Conservation (phyloP, 2,888 invertebrate species). For the Agrenia bidenticulata region DNA sequence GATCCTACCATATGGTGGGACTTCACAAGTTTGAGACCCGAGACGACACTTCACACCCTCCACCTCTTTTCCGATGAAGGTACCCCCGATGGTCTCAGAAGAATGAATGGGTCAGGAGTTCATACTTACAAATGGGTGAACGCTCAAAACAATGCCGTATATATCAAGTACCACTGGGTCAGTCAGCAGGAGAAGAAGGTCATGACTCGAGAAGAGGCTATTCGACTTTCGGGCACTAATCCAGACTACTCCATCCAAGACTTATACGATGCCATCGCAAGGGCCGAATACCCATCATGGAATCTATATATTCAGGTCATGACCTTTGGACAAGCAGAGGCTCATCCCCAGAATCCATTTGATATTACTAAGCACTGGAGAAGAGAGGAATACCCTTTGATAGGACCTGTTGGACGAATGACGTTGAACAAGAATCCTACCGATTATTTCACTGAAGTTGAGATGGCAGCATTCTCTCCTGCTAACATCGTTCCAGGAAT, state of each 20-base stretch:
- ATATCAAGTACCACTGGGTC: slow-evolving; percentile 85
- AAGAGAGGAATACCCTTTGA: slow-evolving; percentile 28
- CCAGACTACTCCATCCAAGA: slow-evolving; percentile 88
- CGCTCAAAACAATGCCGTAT: slow-evolving; percentile 67
- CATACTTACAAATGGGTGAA: slow-evolving; percentile 91
- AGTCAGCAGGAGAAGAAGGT: slow-evolving; percentile 87
- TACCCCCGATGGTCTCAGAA: slow-evolving; percentile 72
- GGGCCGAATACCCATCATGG: slow-evolving; percentile 34
- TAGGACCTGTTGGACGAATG: slow-evolving; percentile 24
- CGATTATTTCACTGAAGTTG: slow-evolving; percentile 28
- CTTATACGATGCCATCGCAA: slow-evolving; percentile 39
- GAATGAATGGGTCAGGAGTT: slow-evolving; percentile 94
- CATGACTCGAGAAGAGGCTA: slow-evolving; percentile 69
- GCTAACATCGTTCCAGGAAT: slow-evolving; percentile 35
- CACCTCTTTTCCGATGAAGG: slow-evolving; percentile 75
- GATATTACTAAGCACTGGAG: slow-evolving; percentile 35
- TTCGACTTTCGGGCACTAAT: slow-evolving; percentile 69
- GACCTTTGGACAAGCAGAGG: slow-evolving; percentile 35
- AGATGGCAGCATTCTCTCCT: slow-evolving; percentile 28
- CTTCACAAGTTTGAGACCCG: slow-evolving; percentile 82
- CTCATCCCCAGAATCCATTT: slow-evolving; percentile 35
- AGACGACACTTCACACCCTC: slow-evolving; percentile 77
- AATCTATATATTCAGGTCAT: slow-evolving; percentile 40
- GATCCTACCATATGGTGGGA: slow-evolving; percentile 97
- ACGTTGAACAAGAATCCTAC: slow-evolving; percentile 26